phyloP scores from a whole-genome alignment of 2,888 invertebrate genomes.

The Cephus rjabovi region DNA sequence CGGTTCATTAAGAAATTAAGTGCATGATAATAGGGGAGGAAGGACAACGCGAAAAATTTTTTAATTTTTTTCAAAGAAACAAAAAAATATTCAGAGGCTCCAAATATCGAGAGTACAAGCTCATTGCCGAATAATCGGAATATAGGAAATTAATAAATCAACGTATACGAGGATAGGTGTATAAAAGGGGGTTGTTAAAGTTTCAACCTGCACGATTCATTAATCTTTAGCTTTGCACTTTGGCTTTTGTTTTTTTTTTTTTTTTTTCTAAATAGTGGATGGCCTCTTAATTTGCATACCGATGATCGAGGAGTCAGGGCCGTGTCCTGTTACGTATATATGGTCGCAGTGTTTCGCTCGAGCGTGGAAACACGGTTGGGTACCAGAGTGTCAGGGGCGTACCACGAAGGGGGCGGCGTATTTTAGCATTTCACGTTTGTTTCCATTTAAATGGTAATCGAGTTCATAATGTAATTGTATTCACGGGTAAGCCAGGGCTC shows the following conservation, averaged over 20 bases:
- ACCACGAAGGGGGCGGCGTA: constrained; percentile 39
- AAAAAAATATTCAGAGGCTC: neutral
- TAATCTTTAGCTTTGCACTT: neutral
- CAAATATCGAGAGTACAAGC: neutral
- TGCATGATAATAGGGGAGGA: constrained; percentile 49
- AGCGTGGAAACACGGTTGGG: neutral
- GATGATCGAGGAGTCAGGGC: constrained; percentile 43
- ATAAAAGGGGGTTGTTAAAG: neutral
- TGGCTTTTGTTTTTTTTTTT: neutral
- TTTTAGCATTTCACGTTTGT: constrained; percentile 66
- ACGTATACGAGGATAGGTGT: neutral
- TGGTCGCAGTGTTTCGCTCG: neutral
- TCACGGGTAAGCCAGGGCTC: constrained; percentile 63
- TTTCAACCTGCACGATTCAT: neutral
- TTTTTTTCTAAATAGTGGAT: constrained; percentile 5
- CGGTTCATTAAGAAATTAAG: constrained; percentile 57
- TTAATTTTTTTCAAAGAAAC: neutral
- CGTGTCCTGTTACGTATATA: constrained; percentile 29
- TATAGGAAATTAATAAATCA: neutral
- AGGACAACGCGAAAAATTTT: neutral
- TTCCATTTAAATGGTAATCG: constrained; percentile 68
- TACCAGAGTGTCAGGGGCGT: neutral
- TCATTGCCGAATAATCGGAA: neutral
- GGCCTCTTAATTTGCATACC: constrained; percentile 40
- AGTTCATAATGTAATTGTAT: constrained; percentile 67